A percentile compares a stretch with the other conserved stretches of the same genome.
phyloP scores from a whole-genome alignment of 2,797 vertebrate species.

The Sebastes steindachneri region DNA sequence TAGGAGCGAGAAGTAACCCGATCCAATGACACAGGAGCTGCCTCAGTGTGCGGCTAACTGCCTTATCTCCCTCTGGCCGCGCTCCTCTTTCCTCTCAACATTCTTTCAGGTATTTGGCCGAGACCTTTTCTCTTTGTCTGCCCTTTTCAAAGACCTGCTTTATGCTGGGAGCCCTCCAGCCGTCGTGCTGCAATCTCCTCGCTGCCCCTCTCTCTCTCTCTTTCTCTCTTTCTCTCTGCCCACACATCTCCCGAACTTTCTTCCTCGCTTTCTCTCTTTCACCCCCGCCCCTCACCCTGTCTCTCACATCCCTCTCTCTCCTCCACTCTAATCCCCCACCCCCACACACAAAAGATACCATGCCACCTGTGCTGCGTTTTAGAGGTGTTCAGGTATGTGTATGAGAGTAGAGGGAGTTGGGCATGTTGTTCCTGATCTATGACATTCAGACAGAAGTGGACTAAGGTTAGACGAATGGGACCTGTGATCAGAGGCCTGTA shows the following conservation, averaged over 20 bases:
- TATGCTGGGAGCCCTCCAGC: conserved; percentile 74
- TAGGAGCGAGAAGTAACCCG: conserved; percentile 66
- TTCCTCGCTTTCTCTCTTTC: conserved; percentile 22
- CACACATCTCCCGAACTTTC: conserved; percentile 51
- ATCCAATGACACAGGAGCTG: conserved; percentile 80
- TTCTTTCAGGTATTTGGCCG: conserved; percentile 85
- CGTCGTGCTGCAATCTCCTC: conserved; percentile 58
- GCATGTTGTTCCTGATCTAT: conserved; percentile 22
- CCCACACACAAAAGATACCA: conserved; percentile 21
- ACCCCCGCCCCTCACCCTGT: background rate
- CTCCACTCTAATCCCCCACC: conserved; percentile 27
- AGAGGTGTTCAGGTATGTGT: conserved; percentile 11
- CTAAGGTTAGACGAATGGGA: conserved; percentile 56
- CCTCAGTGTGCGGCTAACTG: conserved; percentile 79
- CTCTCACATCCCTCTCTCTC: conserved; percentile 41
- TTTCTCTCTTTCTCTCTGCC: conserved; percentile 43
- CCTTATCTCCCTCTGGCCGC: conserved; percentile 80
- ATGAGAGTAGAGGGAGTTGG: background rate
- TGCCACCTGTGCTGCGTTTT: conserved; percentile 57
- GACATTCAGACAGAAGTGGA: conserved; percentile 33
- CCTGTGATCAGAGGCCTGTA: conserved; percentile 43
- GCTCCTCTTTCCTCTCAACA: conserved; percentile 83
- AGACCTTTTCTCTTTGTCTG: conserved; percentile 84
- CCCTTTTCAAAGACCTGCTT: conserved; percentile 82
- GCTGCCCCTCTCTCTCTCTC: conserved; percentile 25